These are phyloP conservation scores for Chloroclysta siterata DNA, from an alignment of 2,888 invertebrate genomes.

Conservation along the genomic window DNA sequence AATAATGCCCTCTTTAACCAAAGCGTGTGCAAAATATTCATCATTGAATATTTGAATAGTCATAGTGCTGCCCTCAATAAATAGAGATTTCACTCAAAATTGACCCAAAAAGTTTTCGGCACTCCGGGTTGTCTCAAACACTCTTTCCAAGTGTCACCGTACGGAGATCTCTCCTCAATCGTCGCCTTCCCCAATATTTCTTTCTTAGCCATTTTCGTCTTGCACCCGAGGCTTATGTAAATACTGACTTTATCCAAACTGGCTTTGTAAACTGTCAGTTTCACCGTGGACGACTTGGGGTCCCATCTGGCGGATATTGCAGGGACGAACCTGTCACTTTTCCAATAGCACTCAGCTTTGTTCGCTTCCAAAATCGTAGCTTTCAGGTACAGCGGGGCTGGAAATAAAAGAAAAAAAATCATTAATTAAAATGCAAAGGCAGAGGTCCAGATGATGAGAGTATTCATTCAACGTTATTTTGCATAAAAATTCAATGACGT, in stretches of 20 bases:
- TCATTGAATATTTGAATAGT: conserved; percentile 14
- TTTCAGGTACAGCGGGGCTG: conserved; percentile 90
- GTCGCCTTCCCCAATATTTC: conserved; percentile 87
- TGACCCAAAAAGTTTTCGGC: conserved; percentile 85
- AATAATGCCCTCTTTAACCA: conserved; percentile 6
- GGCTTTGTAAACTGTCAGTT: conserved; percentile 86
- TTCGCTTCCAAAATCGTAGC: conserved; percentile 90
- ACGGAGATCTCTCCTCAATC: conserved; percentile 86
- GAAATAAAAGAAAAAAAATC: conserved; percentile 46
- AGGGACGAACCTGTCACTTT: conserved; percentile 89
- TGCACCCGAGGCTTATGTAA: conserved; percentile 87
- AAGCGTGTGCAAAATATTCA: conserved; percentile 15
- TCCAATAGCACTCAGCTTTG: conserved; percentile 87
- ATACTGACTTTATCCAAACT: conserved; percentile 87
- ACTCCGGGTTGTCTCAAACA: conserved; percentile 83
- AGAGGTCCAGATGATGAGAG: too few relatives aligned
- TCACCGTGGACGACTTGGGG: conserved; percentile 86
- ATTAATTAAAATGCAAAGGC: background rate
- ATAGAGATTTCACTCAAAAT: conserved; percentile 73
- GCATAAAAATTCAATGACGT: too few relatives aligned
- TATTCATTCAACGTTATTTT: too few relatives aligned
- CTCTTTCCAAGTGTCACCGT: conserved; percentile 86
- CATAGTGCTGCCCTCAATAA: conserved; percentile 27
- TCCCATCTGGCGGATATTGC: conserved; percentile 92
- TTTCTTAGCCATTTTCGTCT: conserved; percentile 88